Conservation (phyloP, 1,140 invertebrate genomes). For the Temnothorax longispinosus region DNA sequence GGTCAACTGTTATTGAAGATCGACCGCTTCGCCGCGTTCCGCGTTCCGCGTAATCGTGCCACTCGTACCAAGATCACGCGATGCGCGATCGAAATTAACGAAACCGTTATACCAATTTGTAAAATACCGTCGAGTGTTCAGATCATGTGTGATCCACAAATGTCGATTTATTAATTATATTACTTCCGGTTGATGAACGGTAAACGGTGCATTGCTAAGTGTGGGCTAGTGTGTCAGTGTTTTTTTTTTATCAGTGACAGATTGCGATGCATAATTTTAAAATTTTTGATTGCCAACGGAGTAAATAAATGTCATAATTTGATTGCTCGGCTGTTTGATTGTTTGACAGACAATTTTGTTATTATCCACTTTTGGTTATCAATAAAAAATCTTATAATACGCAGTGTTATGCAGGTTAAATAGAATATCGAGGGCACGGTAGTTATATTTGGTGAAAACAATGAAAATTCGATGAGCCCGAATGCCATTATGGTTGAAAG, state of each 20-base stretch:
- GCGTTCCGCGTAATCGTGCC: slow-evolving; percentile 54
- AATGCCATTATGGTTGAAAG: slow-evolving; percentile 14
- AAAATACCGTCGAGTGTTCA: not conserved
- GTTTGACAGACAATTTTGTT: not conserved
- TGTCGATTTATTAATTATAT: slow-evolving; percentile 4
- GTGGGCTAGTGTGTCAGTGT: not conserved
- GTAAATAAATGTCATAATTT: not conserved
- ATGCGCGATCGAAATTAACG: not conserved
- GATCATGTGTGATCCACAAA: not conserved
- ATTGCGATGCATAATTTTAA: not conserved
- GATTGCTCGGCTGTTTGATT: not conserved
- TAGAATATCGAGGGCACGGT: slow-evolving; percentile 4
- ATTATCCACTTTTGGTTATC: not conserved
- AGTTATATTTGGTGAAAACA: slow-evolving; percentile 35
- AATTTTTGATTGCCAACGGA: not conserved
- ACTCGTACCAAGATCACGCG: slow-evolving; percentile 34
- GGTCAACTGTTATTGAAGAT: slow-evolving; percentile 57
- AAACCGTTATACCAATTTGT: not conserved
- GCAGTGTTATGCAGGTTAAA: not conserved
- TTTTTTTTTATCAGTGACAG: not conserved
- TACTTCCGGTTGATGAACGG: not conserved
- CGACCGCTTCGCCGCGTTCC: slow-evolving; percentile 42
- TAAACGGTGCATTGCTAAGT: not conserved
- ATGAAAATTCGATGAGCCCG: slow-evolving; percentile 54
- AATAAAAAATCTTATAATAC: not conserved